These are phyloP conservation scores for Zosterops lateralis DNA, from an alignment of 2,113 vertebrate species.

Conservation along the genomic window DNA sequence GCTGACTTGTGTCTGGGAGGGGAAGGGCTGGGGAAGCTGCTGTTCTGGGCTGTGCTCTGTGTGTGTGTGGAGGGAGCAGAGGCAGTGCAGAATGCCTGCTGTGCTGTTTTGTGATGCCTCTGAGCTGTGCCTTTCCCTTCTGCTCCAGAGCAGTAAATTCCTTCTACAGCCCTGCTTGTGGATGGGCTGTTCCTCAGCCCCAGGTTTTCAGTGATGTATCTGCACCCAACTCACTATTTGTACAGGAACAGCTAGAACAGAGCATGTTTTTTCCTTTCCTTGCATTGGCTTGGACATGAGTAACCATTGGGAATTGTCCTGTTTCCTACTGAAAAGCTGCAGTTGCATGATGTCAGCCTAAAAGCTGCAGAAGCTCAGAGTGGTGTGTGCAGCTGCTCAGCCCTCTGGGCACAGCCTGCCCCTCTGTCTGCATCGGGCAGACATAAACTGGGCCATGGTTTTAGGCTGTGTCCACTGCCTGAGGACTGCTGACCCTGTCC, in stretches of 20 bases:
- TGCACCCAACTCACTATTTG: background rate
- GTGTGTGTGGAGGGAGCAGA: background rate
- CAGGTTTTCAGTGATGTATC: background rate
- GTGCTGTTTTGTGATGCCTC: background rate
- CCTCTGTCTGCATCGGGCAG: rapidly evolving
- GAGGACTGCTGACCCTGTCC: background rate
- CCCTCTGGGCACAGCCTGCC: background rate
- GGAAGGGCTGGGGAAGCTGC: background rate
- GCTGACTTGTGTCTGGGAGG: too few species aligned
- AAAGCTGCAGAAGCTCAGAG: background rate
- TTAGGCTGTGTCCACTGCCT: background rate
- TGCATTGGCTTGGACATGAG: background rate
- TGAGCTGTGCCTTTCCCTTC: background rate
- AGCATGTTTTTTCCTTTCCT: background rate
- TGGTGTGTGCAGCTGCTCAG: background rate
- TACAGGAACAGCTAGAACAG: background rate
- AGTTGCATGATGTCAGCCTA: background rate
- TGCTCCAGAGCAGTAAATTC: background rate
- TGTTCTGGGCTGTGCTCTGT: background rate
- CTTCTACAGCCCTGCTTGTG: background rate
- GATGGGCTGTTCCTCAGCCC: background rate
- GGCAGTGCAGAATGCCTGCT: background rate
- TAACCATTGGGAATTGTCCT: background rate
- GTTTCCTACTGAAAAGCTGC: background rate
- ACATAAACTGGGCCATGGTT: background rate